Conservation (phyloP, 2,797 vertebrate genomes). For the Loris lydekkerianus region DNA sequence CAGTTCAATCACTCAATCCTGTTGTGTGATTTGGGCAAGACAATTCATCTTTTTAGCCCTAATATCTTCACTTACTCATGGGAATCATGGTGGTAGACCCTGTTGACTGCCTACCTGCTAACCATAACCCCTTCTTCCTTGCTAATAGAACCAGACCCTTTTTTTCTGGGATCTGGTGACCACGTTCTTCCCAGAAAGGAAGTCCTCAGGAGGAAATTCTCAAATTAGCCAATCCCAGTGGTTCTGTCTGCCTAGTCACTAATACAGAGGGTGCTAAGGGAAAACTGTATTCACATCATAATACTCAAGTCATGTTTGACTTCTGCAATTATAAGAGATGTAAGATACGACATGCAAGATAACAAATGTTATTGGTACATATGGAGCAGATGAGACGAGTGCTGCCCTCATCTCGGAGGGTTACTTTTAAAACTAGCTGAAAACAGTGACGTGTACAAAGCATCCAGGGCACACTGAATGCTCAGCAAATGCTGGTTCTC, state of each 20-base stretch:
- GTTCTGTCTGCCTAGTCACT: background rate
- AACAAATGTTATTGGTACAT: no score
- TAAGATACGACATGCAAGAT: no score
- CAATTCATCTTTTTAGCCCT: background rate
- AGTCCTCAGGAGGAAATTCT: background rate
- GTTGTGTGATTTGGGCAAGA: background rate
- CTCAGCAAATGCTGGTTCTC: background rate
- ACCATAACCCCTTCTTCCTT: background rate
- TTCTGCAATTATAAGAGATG: no score
- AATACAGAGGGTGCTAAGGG: no score
- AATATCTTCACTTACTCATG: background rate
- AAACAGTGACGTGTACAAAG: background rate
- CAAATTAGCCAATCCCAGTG: background rate
- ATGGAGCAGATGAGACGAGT: background rate
- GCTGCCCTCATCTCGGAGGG: background rate
- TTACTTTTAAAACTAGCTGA: conserved; percentile 43
- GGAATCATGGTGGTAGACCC: background rate
- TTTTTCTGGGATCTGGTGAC: background rate
- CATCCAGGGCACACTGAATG: background rate
- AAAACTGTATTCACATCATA: no score
- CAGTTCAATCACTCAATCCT: background rate
- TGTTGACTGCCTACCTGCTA: background rate
- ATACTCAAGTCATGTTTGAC: no score
- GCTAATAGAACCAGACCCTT: background rate
- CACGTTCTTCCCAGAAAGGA: conserved; percentile 1